Evolutionary conservation across 2,888 invertebrate genomes (phyloP).

Genomic region (Psococerastis gibbosa): DNA sequence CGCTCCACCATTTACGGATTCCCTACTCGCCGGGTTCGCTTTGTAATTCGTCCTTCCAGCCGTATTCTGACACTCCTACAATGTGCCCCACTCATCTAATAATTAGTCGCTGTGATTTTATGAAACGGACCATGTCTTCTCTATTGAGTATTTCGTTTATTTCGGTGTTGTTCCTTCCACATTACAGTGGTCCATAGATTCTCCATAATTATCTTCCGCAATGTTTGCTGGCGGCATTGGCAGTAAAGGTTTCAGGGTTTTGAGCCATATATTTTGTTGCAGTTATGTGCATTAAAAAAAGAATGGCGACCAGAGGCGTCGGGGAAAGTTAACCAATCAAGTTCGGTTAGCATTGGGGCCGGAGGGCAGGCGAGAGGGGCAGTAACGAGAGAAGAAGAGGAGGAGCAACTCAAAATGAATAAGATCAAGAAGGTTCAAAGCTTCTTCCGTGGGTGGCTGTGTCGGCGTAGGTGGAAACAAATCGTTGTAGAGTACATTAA

Average conservation of each 20-base stretch:
- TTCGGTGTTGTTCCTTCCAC: no score
- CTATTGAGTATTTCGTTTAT: no score
- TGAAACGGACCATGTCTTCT: no score
- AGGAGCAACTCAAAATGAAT: constrained; percentile 42
- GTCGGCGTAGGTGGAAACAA: constrained; percentile 81
- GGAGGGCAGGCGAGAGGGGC: constrained; percentile 24
- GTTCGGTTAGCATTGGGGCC: constrained; percentile 21
- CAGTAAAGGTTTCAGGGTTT: background rate
- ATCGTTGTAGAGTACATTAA: constrained; percentile 89
- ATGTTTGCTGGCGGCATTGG: background rate
- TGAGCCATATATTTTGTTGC: constrained; percentile 19
- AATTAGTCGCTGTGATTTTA: no score
- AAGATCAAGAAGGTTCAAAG: constrained; percentile 83
- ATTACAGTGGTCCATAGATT: no score
- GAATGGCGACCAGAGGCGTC: constrained; percentile 48
- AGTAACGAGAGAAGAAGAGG: constrained; percentile 32
- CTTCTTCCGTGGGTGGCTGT: constrained; percentile 86
- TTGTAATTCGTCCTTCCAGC: no score
- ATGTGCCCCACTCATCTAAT: no score
- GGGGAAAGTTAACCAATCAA: background rate
- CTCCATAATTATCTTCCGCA: no score
- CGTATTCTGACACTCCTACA: no score
- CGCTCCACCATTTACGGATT: no score
- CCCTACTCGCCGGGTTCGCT: no score
- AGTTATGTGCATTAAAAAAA: constrained; percentile 65